These are phyloP conservation scores for Sicus ferrugineus DNA, from an alignment of 2,888 invertebrate species.

Conservation along the genomic window DNA sequence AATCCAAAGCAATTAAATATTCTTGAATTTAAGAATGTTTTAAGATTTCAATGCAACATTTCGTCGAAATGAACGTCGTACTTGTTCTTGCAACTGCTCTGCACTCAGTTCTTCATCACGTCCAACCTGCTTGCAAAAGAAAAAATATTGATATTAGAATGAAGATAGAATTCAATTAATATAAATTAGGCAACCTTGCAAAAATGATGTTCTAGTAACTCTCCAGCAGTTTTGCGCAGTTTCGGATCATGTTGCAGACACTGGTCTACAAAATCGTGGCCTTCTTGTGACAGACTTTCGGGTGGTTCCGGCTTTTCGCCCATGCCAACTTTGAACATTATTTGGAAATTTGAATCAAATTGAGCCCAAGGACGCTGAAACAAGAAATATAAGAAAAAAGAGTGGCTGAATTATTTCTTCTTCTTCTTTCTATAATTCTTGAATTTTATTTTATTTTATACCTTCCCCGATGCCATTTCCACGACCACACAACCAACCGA, in stretches of 20 bases:
- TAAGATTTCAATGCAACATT: conserved; percentile 43
- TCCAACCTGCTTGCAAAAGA: conserved; percentile 56
- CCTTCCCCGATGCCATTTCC: conserved; percentile 94
- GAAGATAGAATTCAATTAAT: neutral
- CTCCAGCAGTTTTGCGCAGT: conserved; percentile 73
- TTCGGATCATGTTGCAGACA: conserved; percentile 87
- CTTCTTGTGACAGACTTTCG: conserved; percentile 79
- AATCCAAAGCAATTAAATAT: no score
- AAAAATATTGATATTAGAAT: conserved; percentile 9
- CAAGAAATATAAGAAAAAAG: conserved; percentile 12
- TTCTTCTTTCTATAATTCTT: neutral
- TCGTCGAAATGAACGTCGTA: conserved; percentile 57
- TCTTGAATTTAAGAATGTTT: no score
- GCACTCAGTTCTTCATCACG: conserved; percentile 53
- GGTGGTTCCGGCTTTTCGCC: conserved; percentile 84
- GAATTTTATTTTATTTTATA: conserved; percentile 53
- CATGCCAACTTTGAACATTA: conserved; percentile 96
- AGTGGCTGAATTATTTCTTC: neutral
- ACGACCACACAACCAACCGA: conserved; percentile 94
- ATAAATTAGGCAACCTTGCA: conserved; percentile 67
- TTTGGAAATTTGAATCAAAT: conserved; percentile 91
- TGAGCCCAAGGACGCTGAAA: conserved; percentile 88
- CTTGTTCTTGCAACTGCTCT: conserved; percentile 54
- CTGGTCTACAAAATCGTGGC: conserved; percentile 77
- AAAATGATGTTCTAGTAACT: conserved; percentile 78